Conservation (phyloP, 2,888 invertebrate species). For the Agapostemon virescens region DNA sequence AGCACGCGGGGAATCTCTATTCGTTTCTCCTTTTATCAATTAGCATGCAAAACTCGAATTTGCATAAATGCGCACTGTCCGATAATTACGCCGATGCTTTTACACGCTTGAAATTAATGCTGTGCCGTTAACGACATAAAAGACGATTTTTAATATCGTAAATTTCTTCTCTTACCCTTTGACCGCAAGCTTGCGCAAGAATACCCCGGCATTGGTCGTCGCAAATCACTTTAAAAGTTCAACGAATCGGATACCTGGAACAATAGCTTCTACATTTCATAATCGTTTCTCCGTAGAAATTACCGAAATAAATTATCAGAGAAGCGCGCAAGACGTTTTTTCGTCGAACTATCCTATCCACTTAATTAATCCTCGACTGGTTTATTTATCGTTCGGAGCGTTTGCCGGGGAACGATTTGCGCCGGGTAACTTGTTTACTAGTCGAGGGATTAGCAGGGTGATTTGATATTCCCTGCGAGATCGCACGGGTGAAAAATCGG, state of each 20-base stretch:
- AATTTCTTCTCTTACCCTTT: neutral
- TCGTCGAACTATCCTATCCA: neutral
- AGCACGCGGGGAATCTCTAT: neutral
- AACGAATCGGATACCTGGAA: neutral
- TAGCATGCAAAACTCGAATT: neutral
- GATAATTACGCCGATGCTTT: neutral
- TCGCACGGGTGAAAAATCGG: neutral
- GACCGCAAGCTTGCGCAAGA: neutral
- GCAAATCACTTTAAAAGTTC: slow-evolving; percentile 1
- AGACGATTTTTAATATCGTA: neutral
- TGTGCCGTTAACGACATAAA: neutral
- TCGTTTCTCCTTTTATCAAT: neutral
- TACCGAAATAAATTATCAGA: neutral
- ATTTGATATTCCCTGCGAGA: neutral
- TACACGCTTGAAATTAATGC: neutral
- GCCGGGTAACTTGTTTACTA: neutral
- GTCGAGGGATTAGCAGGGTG: neutral
- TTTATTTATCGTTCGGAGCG: neutral
- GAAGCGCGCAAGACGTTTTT: neutral
- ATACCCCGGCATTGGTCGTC: neutral
- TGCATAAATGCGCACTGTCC: neutral
- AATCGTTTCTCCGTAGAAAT: neutral
- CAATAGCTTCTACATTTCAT: slow-evolving; percentile 5
- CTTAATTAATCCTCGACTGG: neutral
- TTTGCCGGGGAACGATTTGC: neutral